Evolutionary conservation across 1,140 invertebrate species (phyloP), one percentile per base, ranked within the genome.

Genomic region (Ceratina japonica): DNA sequence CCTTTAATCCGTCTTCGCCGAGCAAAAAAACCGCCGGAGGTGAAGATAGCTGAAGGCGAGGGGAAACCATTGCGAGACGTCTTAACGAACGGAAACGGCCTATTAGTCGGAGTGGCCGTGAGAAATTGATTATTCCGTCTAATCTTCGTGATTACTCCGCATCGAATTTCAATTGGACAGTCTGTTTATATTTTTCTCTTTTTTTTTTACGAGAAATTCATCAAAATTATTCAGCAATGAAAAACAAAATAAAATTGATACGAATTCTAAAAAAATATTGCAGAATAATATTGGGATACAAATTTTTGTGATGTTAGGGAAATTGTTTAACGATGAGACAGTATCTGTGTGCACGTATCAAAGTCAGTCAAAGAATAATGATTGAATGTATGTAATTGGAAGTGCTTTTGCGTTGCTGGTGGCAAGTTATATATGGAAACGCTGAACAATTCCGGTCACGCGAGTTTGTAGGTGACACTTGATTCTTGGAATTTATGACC

Each of bases 31-130:
- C 37, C 37, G 16, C 3, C 37, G 61, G 20, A 58, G n/a, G 24
- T 52, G 18, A 16, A 27, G n/a, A 37, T 16, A 16, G 4, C 12
- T 13, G 51, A 20, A 49, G 52, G 44, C 44, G 66, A 61, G 62
- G 15, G 13, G 8, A 20, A 10, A 13, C 16, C 2, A 27, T 13
- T n/a, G 20, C 52, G 49, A 65, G 20, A 54, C 65, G 56, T 78
- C 51, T 61, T 77, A 74, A 80, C 70, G 72, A 77, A 71, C 81
- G 84, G 87, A 88, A 87, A 78, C 75, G 81, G 66, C 87, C 86
- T 86, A 87, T 87, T 88, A 88, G 88, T 82, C 81, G 86, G 87
- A 87, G 82, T 88, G 87, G 83, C 80, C 80, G 80, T 77, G 71
- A 68, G 69, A 81, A 78, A 88, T 84, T 86, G 87, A 88, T 87